Evolutionary conservation across 1,140 invertebrate genomes (phyloP).

Genomic region (Sitophilus oryzae): DNA sequence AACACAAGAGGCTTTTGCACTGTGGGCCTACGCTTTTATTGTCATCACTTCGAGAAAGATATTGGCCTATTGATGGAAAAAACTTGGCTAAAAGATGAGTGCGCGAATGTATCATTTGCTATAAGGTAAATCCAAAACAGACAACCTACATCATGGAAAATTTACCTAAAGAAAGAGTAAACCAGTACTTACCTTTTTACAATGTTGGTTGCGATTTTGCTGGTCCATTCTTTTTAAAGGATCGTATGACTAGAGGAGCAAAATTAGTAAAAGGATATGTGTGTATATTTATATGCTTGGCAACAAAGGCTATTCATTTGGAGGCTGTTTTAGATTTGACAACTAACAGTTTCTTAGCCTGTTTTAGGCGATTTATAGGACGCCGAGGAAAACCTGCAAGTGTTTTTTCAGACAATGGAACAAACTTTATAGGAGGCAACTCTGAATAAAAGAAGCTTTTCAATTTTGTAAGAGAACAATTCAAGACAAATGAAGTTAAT

Average conservation of each 20-base stretch:
- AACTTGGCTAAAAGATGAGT: conserved; percentile 5
- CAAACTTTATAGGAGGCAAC: conserved; percentile 3
- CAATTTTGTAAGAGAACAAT: conserved; percentile 5
- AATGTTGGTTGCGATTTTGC: conserved; percentile 13
- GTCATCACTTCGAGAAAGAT: conserved; percentile 16
- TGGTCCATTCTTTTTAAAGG: conserved; percentile 11
- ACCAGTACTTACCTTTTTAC: conserved; percentile 28
- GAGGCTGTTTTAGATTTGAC: conserved; percentile 34
- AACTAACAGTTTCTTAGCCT: conserved; percentile 31
- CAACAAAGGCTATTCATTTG: conserved; percentile 33
- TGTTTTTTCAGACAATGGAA: conserved; percentile 14
- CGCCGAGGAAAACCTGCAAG: conserved; percentile 15
- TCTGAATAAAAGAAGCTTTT: conserved; percentile 26
- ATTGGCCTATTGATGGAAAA: conserved; percentile 26
- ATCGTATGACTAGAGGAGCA: conserved; percentile 4
- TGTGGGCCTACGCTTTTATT: conserved; percentile 29
- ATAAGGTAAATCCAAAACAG: conserved; percentile 20
- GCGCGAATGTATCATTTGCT: conserved; percentile 8
- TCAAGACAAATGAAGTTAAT: neutral
- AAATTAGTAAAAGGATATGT: conserved; percentile 19
- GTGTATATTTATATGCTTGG: conserved; percentile 21
- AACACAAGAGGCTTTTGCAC: conserved; percentile 31
- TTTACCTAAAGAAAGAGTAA: conserved; percentile 11
- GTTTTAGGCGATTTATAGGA: conserved; percentile 34
- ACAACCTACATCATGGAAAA: conserved; percentile 14